Evolutionary conservation across 2,888 invertebrate genomes (phyloP), one percentile per base, ranked within the genome.

Genomic region (Polyploca ridens): DNA sequence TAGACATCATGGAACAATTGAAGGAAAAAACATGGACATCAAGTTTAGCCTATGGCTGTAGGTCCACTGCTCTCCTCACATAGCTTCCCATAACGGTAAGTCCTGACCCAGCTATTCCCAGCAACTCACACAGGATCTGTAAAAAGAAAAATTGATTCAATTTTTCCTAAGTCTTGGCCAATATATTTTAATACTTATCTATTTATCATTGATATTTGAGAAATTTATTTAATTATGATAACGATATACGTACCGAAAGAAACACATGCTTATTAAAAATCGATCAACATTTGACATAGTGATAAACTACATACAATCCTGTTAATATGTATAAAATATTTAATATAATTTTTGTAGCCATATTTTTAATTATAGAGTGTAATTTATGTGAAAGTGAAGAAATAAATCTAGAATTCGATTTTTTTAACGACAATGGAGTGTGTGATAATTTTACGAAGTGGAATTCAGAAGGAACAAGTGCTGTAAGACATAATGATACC

Each of bases 141-240:
- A 27, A 27, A 27, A 2, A 27, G 27, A 27, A 2, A 27, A 27
- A 27, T 27, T 27, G 27, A 27, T 27, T 27, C 1, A 27, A 27
- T 27, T 27, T 27, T 27, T 27, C 27, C 27, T 27, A 27, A 27
- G n/a, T n/a, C n/a, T n/a, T n/a, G n/a, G 27, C 27, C 27, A 27
- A 27, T 27, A 27, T 27, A n/a, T n/a, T n/a, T n/a, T n/a, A n/a
- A n/a, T 27, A 27, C 27, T 27, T 59, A 59, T 59, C 59, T 14
- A 58, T 33, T 35, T 35, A 59, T 35, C 44, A 6, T 38, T 16
- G 59, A 59, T 16, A 59, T 38, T 38, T 7, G 35, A 10, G 33
- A 59, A 14, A 59, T 38, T 16, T 10, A 59, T 59, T 58, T 59
- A 14, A 46, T 46, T 3, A 35, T 38, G 59, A 59, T 59, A 59